Percentiles rank a stretch among this genome's conserved stretches.
These are phyloP conservation scores for Hetaerina americana DNA, from an alignment of 1,140 invertebrate genomes.

Conservation along the genomic window DNA sequence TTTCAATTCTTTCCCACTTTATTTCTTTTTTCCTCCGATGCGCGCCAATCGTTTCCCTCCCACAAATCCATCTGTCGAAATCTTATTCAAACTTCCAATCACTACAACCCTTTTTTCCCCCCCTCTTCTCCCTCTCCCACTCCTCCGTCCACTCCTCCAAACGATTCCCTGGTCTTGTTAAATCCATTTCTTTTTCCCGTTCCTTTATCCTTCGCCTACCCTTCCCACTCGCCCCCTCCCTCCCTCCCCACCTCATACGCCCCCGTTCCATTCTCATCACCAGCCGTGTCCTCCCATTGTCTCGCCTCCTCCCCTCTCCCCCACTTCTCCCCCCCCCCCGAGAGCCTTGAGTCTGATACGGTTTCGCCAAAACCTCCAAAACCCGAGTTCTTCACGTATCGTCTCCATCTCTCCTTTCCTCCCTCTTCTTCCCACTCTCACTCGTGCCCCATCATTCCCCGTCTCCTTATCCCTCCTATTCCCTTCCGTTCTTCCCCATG, in stretches of 20 bases:
- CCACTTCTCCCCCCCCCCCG: not conserved
- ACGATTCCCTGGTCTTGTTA: too few relatives aligned
- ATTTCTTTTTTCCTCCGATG: too few relatives aligned
- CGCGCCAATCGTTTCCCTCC: not conserved
- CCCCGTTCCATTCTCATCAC: not conserved
- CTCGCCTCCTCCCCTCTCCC: not conserved
- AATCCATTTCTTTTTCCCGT: too few relatives aligned
- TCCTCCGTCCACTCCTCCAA: not conserved
- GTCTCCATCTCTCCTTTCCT: too few relatives aligned
- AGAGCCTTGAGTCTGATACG: not conserved
- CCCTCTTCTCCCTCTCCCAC: not conserved
- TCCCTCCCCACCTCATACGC: not conserved
- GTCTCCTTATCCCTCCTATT: too few relatives aligned
- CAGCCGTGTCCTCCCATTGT: not conserved
- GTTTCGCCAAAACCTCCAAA: not conserved
- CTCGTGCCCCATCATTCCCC: too few relatives aligned
- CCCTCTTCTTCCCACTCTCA: not conserved
- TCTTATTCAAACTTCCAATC: not conserved
- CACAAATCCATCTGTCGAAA: not conserved
- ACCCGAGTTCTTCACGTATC: too few relatives aligned
- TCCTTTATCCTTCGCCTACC: not conserved
- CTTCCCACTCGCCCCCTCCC: not conserved
- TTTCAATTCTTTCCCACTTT: too few relatives aligned
- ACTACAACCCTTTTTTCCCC: not conserved
- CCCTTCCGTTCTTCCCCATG: too few relatives aligned